Evolutionary conservation across 2,888 invertebrate genomes (phyloP).

Genomic region (Linhomoeus sp.): DNA sequence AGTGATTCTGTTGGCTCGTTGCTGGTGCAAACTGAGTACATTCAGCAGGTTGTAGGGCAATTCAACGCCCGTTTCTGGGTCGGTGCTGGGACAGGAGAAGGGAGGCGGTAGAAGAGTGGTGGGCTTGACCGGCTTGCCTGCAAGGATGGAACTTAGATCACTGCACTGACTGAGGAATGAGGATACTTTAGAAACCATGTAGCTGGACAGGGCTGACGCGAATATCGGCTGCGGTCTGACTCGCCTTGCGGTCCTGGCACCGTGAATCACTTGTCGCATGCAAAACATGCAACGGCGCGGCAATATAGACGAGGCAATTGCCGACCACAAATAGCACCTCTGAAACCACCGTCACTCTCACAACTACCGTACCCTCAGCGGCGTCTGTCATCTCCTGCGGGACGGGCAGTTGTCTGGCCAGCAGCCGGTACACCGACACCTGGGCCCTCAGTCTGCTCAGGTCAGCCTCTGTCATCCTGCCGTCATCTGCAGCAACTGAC

Average conservation of each 20-base stretch:
- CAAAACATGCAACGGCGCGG: no score
- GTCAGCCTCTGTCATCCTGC: background rate
- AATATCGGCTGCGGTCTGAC: no score
- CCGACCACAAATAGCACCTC: no score
- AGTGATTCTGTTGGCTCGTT: constrained; percentile 45
- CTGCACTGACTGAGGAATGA: no score
- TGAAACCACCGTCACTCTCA: no score
- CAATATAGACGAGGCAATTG: no score
- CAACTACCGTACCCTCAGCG: constrained; percentile 8
- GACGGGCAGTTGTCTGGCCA: constrained; percentile 33
- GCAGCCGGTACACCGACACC: constrained; percentile 32
- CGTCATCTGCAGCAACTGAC: constrained; percentile 2
- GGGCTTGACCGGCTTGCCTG: no score
- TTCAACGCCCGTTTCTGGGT: constrained; percentile 12
- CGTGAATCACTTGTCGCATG: no score
- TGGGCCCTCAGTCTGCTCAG: constrained; percentile 31
- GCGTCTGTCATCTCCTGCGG: constrained; percentile 26
- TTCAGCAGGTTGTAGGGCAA: constrained; percentile 24
- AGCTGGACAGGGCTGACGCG: no score
- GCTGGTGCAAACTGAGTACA: constrained; percentile 10
- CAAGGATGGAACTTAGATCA: no score
- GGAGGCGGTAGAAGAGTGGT: constrained; percentile 18
- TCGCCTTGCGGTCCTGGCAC: no score
- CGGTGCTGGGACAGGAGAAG: constrained; percentile 15
- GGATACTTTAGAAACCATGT: no score